These are phyloP conservation scores for Drosophila rufa DNA, from an alignment of 1,140 invertebrate species.

Conservation along the genomic window DNA sequence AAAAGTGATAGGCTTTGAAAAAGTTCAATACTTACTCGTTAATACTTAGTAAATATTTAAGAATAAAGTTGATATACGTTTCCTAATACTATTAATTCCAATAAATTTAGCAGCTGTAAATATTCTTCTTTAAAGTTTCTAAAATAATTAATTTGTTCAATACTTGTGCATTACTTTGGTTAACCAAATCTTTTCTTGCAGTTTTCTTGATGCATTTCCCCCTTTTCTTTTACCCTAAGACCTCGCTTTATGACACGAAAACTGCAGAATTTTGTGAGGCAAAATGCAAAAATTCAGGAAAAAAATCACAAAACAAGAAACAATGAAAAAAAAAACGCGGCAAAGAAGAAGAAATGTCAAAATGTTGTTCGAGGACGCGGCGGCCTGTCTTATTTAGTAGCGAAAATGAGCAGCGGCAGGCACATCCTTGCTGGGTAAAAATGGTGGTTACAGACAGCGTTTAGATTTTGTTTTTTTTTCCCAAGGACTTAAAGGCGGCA, in stretches of 20 bases:
- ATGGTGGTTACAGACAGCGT: slow-evolving; percentile 38
- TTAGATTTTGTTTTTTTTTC: slow-evolving; percentile 43
- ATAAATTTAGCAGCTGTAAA: background rate
- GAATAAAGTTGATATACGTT: background rate
- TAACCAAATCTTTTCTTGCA: slow-evolving; percentile 2
- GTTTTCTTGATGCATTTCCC: slow-evolving; percentile 16
- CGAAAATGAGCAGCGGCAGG: slow-evolving; percentile 78
- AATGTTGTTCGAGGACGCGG: slow-evolving; percentile 55
- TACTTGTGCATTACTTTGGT: background rate
- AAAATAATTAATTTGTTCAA: background rate
- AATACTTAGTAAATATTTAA: background rate
- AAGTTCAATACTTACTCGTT: background rate
- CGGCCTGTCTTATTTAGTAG: slow-evolving; percentile 75
- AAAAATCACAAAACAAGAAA: slow-evolving; percentile 6
- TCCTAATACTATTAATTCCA: background rate
- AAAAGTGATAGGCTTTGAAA: background rate
- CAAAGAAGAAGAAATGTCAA: slow-evolving; percentile 55
- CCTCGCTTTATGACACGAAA: slow-evolving; percentile 56
- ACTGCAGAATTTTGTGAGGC: slow-evolving; percentile 31
- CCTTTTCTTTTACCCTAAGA: background rate
- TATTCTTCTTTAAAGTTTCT: background rate
- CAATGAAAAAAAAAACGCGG: slow-evolving; percentile 6
- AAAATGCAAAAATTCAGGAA: slow-evolving; percentile 36
- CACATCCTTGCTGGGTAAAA: slow-evolving; percentile 59
- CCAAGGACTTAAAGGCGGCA: slow-evolving; percentile 10